A percentile compares a stretch with the other conserved stretches of the same genome.
These are phyloP conservation scores for Dendrolimus houi DNA, from an alignment of 2,888 invertebrate genomes.

Conservation along the genomic window DNA sequence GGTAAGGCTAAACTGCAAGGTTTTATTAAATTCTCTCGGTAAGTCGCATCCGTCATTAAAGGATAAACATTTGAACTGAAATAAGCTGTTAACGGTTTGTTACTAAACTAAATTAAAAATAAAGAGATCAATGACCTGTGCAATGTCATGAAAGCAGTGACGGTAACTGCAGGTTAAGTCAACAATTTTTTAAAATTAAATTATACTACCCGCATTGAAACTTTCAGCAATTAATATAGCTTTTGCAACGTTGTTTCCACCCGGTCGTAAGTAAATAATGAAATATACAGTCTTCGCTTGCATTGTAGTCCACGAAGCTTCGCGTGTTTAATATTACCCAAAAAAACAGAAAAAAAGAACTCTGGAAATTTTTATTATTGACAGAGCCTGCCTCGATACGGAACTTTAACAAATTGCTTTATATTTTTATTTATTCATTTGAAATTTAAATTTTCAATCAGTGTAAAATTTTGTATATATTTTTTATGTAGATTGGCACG, in stretches of 20 bases:
- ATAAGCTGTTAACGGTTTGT: too few species aligned
- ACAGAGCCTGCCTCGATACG: conserved; percentile 57
- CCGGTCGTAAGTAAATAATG: conserved; percentile 54
- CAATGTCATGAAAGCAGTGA: background rate
- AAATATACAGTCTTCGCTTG: conserved; percentile 46
- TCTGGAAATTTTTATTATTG: conserved; percentile 58
- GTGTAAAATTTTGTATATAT: too few species aligned
- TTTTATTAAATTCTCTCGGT: too few species aligned
- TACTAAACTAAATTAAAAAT: background rate
- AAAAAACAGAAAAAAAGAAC: conserved; percentile 53
- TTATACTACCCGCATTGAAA: conserved; percentile 35
- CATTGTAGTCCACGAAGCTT: conserved; percentile 46
- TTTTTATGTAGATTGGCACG: too few species aligned
- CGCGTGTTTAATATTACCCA: conserved; percentile 62
- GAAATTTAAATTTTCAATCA: too few species aligned
- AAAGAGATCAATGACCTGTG: background rate
- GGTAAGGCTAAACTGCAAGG: background rate
- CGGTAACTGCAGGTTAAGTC: background rate
- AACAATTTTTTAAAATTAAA: conserved; percentile 25
- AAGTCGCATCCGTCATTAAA: too few species aligned
- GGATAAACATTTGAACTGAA: too few species aligned
- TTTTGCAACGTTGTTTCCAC: conserved; percentile 48
- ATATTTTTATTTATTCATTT: conserved; percentile 30
- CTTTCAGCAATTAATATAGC: conserved; percentile 54
- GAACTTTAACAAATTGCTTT: conserved; percentile 67